A percentile compares a stretch with the other conserved stretches of the same genome.
phyloP scores from a whole-genome alignment of 2,888 invertebrate species.

The Lasioglossum vierecki region DNA sequence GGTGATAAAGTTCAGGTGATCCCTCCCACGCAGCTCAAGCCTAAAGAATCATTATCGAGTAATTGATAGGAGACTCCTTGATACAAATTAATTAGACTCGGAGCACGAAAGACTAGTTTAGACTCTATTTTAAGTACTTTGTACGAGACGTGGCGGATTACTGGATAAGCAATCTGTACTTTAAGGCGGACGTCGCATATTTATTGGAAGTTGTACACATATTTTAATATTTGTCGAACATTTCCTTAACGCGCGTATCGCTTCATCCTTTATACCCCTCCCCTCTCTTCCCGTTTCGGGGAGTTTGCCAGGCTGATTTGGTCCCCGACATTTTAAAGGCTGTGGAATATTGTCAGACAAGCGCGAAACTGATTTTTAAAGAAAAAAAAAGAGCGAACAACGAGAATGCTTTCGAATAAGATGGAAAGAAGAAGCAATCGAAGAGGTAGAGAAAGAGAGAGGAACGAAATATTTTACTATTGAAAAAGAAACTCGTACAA shows the following conservation, averaged over 20 bases:
- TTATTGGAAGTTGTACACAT: constrained; percentile 79
- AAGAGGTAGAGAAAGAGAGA: constrained; percentile 3
- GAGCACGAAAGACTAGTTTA: constrained; percentile 78
- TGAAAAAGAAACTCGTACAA: constrained; percentile 50
- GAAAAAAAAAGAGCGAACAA: constrained; percentile 13
- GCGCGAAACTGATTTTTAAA: background rate
- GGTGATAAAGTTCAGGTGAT: background rate
- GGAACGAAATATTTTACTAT: constrained; percentile 61
- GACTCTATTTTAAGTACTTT: constrained; percentile 81
- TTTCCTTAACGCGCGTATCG: constrained; percentile 44
- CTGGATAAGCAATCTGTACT: constrained; percentile 76
- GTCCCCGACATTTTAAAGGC: constrained; percentile 57
- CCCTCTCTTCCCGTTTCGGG: background rate
- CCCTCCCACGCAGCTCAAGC: constrained; percentile 8
- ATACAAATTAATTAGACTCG: constrained; percentile 75
- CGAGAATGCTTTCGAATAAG: constrained; percentile 9
- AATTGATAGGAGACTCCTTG: constrained; percentile 66
- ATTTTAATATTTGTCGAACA: constrained; percentile 58
- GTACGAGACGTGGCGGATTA: constrained; percentile 71
- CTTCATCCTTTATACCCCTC: constrained; percentile 29
- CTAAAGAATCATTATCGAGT: constrained; percentile 65
- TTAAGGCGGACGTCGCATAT: constrained; percentile 75
- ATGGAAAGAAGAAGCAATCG: background rate
- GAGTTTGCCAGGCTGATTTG: constrained; percentile 70
- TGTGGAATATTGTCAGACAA: constrained; percentile 60